Conservation (phyloP, 2,797 vertebrate species). For the Etheostoma perlongum region DNA sequence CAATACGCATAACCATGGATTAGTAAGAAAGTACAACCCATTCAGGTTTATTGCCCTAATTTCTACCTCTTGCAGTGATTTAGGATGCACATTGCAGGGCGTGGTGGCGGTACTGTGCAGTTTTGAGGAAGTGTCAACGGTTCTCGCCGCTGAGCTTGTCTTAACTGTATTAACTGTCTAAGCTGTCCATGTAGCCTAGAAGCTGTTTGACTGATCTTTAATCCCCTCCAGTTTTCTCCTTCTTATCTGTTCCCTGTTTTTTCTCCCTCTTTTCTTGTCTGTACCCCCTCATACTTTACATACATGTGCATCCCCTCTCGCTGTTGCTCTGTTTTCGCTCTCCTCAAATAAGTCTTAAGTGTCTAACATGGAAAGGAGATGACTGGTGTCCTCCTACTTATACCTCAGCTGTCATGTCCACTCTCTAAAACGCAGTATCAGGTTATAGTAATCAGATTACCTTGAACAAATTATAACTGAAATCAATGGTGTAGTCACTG, state of each 20-base stretch:
- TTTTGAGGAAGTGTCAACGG: conserved; percentile 10
- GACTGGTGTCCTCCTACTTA: conserved; percentile 14
- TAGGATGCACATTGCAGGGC: not conserved
- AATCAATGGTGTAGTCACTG: conserved; percentile 43
- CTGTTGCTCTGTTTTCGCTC: conserved; percentile 11
- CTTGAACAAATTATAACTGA: conserved; percentile 17
- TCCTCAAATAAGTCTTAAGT: conserved; percentile 18
- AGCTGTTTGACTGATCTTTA: conserved; percentile 58
- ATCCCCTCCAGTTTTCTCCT: conserved; percentile 52
- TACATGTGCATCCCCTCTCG: conserved; percentile 9
- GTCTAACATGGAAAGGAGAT: conserved; percentile 30
- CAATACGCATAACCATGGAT: not conserved
- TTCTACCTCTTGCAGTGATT: conserved; percentile 14
- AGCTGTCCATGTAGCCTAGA: conserved; percentile 52
- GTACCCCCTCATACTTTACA: conserved; percentile 36
- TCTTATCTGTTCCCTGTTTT: conserved; percentile 28
- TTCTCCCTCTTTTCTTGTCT: conserved; percentile 8
- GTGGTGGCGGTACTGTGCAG: not conserved
- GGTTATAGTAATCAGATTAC: conserved; percentile 53
- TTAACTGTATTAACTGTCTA: conserved; percentile 56
- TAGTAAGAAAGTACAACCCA: not conserved
- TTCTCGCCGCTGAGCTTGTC: conserved; percentile 35
- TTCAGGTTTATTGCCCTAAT: not conserved
- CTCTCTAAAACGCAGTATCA: conserved; percentile 38
- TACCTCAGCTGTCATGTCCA: conserved; percentile 38